phyloP scores from a whole-genome alignment of 1,140 invertebrate genomes.

The Teleopsis dalmanni region DNA sequence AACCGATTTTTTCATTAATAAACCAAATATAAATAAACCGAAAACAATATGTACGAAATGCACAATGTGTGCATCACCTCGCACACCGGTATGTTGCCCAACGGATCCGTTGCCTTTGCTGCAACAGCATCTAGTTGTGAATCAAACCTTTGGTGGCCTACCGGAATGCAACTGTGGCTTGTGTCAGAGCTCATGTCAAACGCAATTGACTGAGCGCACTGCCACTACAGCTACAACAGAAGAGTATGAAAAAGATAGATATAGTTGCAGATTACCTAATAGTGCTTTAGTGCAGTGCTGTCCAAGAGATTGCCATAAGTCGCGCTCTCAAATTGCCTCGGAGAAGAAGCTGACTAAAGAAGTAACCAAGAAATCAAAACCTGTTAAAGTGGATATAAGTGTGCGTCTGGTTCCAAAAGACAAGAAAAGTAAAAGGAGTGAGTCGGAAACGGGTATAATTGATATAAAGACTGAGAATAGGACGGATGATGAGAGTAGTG shows the following conservation, averaged over 20 bases:
- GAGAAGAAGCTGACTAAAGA: neutral
- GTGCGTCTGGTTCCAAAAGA: slow-evolving; percentile 61
- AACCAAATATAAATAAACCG: too few species aligned
- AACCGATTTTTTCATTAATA: too few species aligned
- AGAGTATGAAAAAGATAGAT: too few species aligned
- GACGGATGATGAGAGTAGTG: neutral
- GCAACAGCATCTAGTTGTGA: slow-evolving; percentile 43
- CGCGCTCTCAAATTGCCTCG: neutral
- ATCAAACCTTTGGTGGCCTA: slow-evolving; percentile 30
- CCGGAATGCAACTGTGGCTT: slow-evolving; percentile 4
- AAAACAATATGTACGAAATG: neutral
- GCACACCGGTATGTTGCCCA: slow-evolving; percentile 21
- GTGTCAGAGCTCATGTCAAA: slow-evolving; percentile 27
- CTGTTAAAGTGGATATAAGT: slow-evolving; percentile 70
- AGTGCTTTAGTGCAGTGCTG: too few species aligned
- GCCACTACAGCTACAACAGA: slow-evolving; percentile 4
- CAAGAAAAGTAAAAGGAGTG: slow-evolving; percentile 41
- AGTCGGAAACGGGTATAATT: slow-evolving; percentile 26
- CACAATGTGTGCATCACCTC: neutral
- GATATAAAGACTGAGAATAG: too few species aligned
- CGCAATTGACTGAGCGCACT: slow-evolving; percentile 33
- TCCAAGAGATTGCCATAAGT: too few species aligned
- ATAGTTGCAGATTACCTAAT: too few species aligned
- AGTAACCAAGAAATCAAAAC: slow-evolving; percentile 10
- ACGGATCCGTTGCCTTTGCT: slow-evolving; percentile 41